phyloP scores from a whole-genome alignment of 2,797 vertebrate species.

The Alfaro cultratus region DNA sequence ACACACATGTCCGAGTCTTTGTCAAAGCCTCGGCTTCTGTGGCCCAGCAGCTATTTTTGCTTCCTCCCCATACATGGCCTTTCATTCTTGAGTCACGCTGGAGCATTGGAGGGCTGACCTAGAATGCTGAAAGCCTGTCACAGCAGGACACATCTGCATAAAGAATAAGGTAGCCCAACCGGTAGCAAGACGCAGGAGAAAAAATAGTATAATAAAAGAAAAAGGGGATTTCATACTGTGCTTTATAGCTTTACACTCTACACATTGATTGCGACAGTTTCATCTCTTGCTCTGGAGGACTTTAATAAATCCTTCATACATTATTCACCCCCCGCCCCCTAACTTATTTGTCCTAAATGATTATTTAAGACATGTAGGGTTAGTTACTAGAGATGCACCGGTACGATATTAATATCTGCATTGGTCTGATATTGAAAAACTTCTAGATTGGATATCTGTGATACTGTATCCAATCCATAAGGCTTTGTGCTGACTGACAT shows the following conservation, averaged over 20 bases:
- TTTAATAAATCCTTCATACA: slow-evolving; percentile 12
- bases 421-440: too few relatives aligned
- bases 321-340: too few relatives aligned
- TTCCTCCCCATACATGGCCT: slow-evolving; percentile 68
- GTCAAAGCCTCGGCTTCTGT: slow-evolving; percentile 72
- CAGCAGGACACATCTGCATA: slow-evolving; percentile 55
- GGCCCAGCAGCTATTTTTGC: slow-evolving; percentile 75
- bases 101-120: slow-evolving; percentile 69
- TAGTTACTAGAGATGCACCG: neutral
- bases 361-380: neutral
- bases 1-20: slow-evolving; percentile 69
- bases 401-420: too few relatives aligned
- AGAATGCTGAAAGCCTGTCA: slow-evolving; percentile 71
- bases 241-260: slow-evolving; percentile 4
- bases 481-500: too few relatives aligned
- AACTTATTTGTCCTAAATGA: neutral
- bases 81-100: slow-evolving; percentile 72
- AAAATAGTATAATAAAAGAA: neutral
- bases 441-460: too few relatives aligned
- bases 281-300: slow-evolving; percentile 17
- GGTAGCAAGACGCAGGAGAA: slow-evolving; percentile 12
- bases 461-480: too few relatives aligned
- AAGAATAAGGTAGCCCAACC: slow-evolving; percentile 49
- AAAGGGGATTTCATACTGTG: slow-evolving; percentile 18
- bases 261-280: slow-evolving; percentile 19